A percentile compares a stretch with the other conserved stretches of the same genome.
Conservation (phyloP, 1,140 invertebrate species). For the Grapholita molesta region DNA sequence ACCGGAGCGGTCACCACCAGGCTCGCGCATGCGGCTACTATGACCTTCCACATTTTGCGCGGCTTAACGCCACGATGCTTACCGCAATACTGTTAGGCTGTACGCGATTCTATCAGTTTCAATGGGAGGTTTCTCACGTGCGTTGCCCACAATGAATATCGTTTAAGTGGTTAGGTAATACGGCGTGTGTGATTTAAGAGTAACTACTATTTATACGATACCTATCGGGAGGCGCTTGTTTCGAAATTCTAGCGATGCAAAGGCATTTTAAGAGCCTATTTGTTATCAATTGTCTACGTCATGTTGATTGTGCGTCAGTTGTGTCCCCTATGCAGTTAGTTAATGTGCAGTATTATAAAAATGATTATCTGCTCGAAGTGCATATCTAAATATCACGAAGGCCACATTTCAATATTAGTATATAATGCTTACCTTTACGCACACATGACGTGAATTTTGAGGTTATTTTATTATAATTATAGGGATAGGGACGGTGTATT, state of each 20-base stretch:
- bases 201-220: slow-evolving; percentile 15
- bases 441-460: too few relatives aligned
- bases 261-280: not conserved
- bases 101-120: slow-evolving; percentile 50
- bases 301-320: not conserved
- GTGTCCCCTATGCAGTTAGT: not conserved
- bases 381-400: not conserved
- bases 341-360: too few relatives aligned
- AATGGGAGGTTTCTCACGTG: slow-evolving; percentile 54
- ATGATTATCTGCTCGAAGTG: not conserved
- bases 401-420: not conserved
- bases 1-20: slow-evolving; percentile 38
- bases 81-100: slow-evolving; percentile 44
- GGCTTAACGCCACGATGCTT: slow-evolving; percentile 37
- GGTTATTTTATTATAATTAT: too few relatives aligned
- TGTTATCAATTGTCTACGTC: not conserved
- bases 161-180: slow-evolving; percentile 55
- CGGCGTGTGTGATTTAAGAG: slow-evolving; percentile 23
- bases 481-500: too few relatives aligned
- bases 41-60: slow-evolving; percentile 52
- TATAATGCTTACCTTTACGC: too few relatives aligned
- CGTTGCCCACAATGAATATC: slow-evolving; percentile 43
- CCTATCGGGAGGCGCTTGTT: slow-evolving; percentile 1
- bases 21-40: slow-evolving; percentile 32
- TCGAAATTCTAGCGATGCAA: slow-evolving; percentile 1